Percentiles rank a stretch among this genome's conserved stretches.
Evolutionary conservation across 2,888 invertebrate species (phyloP).

Genomic region (Ormyrus rosae): DNA sequence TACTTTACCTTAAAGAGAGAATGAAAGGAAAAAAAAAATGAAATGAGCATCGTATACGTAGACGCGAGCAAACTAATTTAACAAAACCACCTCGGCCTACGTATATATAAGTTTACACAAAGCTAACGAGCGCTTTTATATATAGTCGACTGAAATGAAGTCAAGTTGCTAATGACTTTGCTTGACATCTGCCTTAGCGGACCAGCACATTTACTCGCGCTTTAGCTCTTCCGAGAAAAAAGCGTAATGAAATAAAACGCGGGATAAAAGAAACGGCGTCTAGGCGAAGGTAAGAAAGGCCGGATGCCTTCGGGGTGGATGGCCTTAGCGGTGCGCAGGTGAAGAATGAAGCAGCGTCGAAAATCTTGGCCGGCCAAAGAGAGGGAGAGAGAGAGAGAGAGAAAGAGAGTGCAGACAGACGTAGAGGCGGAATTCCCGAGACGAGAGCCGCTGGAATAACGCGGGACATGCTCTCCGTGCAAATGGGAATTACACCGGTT

Average conservation of each 20-base stretch:
- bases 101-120: not conserved
- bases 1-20: not conserved
- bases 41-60: not conserved
- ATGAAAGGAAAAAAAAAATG: not conserved
- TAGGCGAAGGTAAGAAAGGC: not conserved
- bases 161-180: conserved; percentile 43
- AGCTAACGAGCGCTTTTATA: conserved; percentile 37
- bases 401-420: conserved; percentile 5
- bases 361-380: not conserved
- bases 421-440: conserved; percentile 8
- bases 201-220: not conserved
- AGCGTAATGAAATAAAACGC: not conserved
- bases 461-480: conserved; percentile 54
- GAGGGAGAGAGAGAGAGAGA: not conserved
- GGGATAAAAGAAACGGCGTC: not conserved
- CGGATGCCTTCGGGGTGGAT: too few relatives aligned
- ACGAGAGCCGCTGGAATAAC: conserved; percentile 21
- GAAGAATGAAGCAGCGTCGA: not conserved
- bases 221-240: not conserved
- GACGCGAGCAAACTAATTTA: conserved; percentile 15
- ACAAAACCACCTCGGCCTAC: not conserved
- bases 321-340: not conserved
- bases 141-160: conserved; percentile 21
- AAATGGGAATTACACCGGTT: conserved; percentile 61
- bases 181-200: not conserved